phyloP scores from a whole-genome alignment of 2,113 vertebrate species.

The Rhegmatorhina hoffmannsi region DNA sequence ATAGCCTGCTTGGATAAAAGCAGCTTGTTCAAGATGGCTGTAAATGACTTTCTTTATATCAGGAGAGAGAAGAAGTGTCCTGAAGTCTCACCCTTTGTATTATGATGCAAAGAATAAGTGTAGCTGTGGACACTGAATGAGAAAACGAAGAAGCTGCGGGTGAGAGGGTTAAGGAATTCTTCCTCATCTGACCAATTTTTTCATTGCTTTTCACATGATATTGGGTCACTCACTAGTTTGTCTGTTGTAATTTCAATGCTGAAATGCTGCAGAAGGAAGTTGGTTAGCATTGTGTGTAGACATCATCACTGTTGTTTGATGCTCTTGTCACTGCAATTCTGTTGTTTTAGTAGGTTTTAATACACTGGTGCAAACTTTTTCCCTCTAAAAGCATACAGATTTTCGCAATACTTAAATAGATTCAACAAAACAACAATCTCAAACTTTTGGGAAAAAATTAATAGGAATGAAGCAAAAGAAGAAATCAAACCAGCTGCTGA shows the following conservation, averaged over 20 bases:
- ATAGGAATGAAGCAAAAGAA: constrained; percentile 88
- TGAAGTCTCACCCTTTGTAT: neutral
- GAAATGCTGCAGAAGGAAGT: neutral
- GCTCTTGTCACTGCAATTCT: neutral
- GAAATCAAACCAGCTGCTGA: constrained; percentile 91
- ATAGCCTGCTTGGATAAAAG: neutral
- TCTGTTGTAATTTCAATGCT: neutral
- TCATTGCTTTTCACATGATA: neutral
- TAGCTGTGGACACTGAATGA: neutral
- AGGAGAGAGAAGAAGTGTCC: neutral
- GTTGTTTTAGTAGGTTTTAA: neutral
- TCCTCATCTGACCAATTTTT: neutral
- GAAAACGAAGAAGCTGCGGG: rapidly evolving
- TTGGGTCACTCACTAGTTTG: neutral
- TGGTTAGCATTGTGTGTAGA: neutral
- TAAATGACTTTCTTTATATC: neutral
- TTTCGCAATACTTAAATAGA: constrained; percentile 56
- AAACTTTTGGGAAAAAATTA: constrained; percentile 78
- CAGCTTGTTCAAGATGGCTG: neutral
- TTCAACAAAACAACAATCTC: constrained; percentile 63
- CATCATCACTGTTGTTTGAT: neutral
- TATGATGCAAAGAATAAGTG: neutral
- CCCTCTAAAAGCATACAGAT: neutral
- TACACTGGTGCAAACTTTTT: constrained; percentile 12
- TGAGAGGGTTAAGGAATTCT: neutral